phyloP scores from a whole-genome alignment of 1,140 invertebrate genomes.

The Brachionus rubens region DNA sequence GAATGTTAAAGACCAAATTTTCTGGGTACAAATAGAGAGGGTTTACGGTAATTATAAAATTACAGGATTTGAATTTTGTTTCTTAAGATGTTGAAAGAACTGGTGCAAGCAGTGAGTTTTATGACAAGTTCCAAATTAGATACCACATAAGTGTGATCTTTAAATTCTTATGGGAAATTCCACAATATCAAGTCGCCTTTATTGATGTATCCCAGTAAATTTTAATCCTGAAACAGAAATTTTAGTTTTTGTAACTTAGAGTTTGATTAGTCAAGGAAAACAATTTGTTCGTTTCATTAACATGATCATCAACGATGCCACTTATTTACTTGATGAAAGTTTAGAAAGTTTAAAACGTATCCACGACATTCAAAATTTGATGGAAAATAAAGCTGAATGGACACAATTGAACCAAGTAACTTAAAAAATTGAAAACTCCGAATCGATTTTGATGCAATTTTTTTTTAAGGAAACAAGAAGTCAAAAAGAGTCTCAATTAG shows the following conservation, averaged over 20 bases:
- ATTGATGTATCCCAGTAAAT: constrained; percentile 63
- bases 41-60: no score
- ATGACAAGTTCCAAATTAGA: constrained; percentile 96
- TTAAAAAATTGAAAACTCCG: not conserved
- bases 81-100: constrained; percentile 84
- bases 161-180: constrained; percentile 66
- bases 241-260: constrained; percentile 53
- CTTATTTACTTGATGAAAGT: constrained; percentile 92
- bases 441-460: not conserved
- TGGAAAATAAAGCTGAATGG: constrained; percentile 71
- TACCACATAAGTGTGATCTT: constrained; percentile 95
- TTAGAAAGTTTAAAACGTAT: constrained; percentile 88
- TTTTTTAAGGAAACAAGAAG: constrained; percentile 69
- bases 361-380: constrained; percentile 86
- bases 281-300: constrained; percentile 97
- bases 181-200: constrained; percentile 61
- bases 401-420: constrained; percentile 62
- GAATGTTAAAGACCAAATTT: no score
- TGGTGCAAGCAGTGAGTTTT: constrained; percentile 93
- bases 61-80: no score
- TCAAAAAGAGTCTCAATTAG: constrained; percentile 72
- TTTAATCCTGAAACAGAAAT: not conserved
- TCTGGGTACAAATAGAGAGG: no score
- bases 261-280: constrained; percentile 68
- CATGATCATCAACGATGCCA: constrained; percentile 98